Percentiles rank a stretch among this genome's conserved stretches.
Evolutionary conservation across 2,113 vertebrate genomes (phyloP).

Genomic region (Pygoscelis adeliae): DNA sequence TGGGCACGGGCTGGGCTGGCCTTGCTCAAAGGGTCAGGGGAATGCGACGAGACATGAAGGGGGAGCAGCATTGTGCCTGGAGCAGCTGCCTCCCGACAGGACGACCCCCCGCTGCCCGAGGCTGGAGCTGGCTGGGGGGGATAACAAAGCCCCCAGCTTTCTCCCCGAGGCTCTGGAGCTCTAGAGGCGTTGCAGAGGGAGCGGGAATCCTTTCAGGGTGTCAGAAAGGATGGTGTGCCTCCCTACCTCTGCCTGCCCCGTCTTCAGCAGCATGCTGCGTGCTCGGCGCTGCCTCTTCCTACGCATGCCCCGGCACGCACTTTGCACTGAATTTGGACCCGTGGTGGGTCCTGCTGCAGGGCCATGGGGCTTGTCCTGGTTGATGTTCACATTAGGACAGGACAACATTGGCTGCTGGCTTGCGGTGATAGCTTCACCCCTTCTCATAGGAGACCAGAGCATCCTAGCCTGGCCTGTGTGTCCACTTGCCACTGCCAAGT

Average conservation of each 20-base stretch:
- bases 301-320: accelerated
- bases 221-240: background rate
- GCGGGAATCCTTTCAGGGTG: background rate
- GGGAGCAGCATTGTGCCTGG: background rate
- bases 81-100: background rate
- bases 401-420: background rate
- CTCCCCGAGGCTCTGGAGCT: background rate
- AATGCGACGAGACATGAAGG: background rate
- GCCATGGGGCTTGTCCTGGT: background rate
- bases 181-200: background rate
- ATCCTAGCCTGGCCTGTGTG: background rate
- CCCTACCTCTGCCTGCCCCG: too few species aligned
- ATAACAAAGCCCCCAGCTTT: background rate
- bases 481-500: background rate
- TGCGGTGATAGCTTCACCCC: background rate
- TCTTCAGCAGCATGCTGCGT: accelerated
- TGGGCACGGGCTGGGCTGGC: background rate
- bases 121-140: background rate
- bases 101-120: background rate
- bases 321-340: background rate
- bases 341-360: background rate
- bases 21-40: background rate
- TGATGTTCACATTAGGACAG: background rate
- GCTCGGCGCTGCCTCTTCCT: background rate
- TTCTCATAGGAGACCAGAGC: background rate